Conservation (phyloP, 2,797 vertebrate species). For the Coregonus suidteri region DNA sequence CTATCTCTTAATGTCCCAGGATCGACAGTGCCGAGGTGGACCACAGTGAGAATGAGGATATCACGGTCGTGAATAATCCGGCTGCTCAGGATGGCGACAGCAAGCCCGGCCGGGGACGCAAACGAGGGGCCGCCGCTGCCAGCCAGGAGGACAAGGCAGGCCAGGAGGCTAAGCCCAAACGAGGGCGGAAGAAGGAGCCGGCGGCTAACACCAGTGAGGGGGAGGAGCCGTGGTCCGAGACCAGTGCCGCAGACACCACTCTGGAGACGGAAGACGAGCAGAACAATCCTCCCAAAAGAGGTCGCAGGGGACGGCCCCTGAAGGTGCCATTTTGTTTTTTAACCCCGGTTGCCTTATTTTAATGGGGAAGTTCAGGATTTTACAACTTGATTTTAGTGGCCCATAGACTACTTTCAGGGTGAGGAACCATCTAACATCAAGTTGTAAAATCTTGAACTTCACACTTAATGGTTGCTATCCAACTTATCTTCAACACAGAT, state of each 20-base stretch:
- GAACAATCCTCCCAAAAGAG: conserved; percentile 95
- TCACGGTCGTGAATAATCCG: conserved; percentile 81
- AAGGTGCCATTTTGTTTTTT: conserved; percentile 63
- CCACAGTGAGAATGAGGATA: conserved; percentile 97
- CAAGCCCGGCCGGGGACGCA: conserved; percentile 87
- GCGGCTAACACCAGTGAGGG: conserved; percentile 74
- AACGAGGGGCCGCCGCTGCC: conserved; percentile 79
- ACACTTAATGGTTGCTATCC: too few species aligned
- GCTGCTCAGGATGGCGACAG: conserved; percentile 78
- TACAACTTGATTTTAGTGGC: not conserved
- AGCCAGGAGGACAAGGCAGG: conserved; percentile 79
- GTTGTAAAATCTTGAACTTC: too few species aligned
- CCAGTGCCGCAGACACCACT: conserved; percentile 81
- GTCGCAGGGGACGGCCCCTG: conserved; percentile 89
- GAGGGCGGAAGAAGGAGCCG: conserved; percentile 85
- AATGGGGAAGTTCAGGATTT: not conserved
- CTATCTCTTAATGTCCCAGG: conserved; percentile 61
- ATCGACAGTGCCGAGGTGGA: conserved; percentile 91
- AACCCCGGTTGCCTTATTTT: not conserved
- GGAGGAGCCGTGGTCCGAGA: conserved; percentile 87
- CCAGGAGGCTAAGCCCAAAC: conserved; percentile 88
- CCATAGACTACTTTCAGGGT: too few species aligned
- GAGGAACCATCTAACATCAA: too few species aligned
- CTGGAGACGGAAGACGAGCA: conserved; percentile 92
- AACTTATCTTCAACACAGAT: too few species aligned